Conservation (phyloP, 2,888 invertebrate species). For the Dastarcus helophoroides region DNA sequence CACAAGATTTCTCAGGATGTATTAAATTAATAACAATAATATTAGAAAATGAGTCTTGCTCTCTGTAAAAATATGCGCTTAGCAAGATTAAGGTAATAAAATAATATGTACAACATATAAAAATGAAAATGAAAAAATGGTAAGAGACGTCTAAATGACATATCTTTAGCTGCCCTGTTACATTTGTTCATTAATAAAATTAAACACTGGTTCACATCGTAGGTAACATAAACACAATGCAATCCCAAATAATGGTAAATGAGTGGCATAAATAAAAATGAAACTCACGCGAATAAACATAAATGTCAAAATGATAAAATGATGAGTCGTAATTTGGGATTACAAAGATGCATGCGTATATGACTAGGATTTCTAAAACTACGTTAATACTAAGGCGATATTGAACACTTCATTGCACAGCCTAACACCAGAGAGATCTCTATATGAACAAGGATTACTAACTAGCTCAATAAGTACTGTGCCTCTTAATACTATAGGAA, state of each 20-base stretch:
- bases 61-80: neutral
- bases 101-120: slow-evolving; percentile 14
- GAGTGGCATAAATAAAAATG: neutral
- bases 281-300: neutral
- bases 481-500: slow-evolving; percentile 18
- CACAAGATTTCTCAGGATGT: no score
- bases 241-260: neutral
- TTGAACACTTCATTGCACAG: slow-evolving; percentile 37
- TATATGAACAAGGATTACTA: slow-evolving; percentile 6
- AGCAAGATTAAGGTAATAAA: slow-evolving; percentile 13
- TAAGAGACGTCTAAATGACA: slow-evolving; percentile 16
- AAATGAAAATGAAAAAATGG: slow-evolving; percentile 13
- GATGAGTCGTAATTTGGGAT: neutral
- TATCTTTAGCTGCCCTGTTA: slow-evolving; percentile 13
- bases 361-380: slow-evolving; percentile 25
- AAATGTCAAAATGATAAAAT: neutral
- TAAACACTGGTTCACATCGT: slow-evolving; percentile 1
- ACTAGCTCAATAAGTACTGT: slow-evolving; percentile 13
- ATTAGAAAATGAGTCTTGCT: neutral
- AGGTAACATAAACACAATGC: slow-evolving; percentile 6
- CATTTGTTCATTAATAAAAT: neutral
- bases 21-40: no score
- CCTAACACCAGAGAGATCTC: slow-evolving; percentile 32
- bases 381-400: slow-evolving; percentile 21
- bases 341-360: slow-evolving; percentile 1